Percentiles rank a stretch among this genome's conserved stretches.
Evolutionary conservation across 2,888 invertebrate species (phyloP).

Genomic region (Melieria picta): DNA sequence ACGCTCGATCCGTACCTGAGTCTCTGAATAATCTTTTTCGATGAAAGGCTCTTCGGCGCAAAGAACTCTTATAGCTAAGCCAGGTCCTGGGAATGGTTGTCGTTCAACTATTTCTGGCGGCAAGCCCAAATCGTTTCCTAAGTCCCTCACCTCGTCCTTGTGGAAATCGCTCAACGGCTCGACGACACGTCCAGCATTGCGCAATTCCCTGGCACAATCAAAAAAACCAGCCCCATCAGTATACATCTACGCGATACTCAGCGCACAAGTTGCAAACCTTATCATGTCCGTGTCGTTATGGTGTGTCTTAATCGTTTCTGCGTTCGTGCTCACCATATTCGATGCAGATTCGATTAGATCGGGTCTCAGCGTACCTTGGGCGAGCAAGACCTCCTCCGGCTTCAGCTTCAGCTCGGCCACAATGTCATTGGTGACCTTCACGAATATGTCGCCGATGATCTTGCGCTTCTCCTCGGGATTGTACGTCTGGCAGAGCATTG

Average conservation of each 20-base stretch:
- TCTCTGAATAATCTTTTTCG: constrained; percentile 95
- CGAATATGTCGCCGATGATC: constrained; percentile 99
- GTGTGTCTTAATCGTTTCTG: constrained; percentile 98
- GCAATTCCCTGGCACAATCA: constrained; percentile 68
- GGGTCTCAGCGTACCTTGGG: constrained; percentile 95
- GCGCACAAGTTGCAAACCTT: constrained; percentile 64
- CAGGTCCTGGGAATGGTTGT: constrained; percentile 99
- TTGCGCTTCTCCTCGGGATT: constrained; percentile 97
- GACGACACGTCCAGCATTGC: constrained; percentile 85
- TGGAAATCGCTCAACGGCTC: constrained; percentile 99
- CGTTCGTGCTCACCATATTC: constrained; percentile 82
- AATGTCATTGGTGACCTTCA: constrained; percentile 90
- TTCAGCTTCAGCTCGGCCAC: constrained; percentile 87
- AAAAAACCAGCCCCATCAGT: not conserved
- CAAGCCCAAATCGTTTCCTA: constrained; percentile 91
- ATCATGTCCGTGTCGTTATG: constrained; percentile 99
- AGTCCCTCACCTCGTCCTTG: constrained; percentile 93
- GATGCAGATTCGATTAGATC: constrained; percentile 99
- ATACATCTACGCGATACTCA: not conserved
- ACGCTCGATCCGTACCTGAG: constrained; percentile 72
- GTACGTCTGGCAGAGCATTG: constrained; percentile 84
- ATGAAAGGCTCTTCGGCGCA: constrained; percentile 96
- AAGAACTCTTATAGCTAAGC: constrained; percentile 93
- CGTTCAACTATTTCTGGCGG: constrained; percentile 88
- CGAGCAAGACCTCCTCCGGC: constrained; percentile 91